Base-by-base conservation (phyloP, 2,888 invertebrate species). In the Prenolepis imparis region DNA sequence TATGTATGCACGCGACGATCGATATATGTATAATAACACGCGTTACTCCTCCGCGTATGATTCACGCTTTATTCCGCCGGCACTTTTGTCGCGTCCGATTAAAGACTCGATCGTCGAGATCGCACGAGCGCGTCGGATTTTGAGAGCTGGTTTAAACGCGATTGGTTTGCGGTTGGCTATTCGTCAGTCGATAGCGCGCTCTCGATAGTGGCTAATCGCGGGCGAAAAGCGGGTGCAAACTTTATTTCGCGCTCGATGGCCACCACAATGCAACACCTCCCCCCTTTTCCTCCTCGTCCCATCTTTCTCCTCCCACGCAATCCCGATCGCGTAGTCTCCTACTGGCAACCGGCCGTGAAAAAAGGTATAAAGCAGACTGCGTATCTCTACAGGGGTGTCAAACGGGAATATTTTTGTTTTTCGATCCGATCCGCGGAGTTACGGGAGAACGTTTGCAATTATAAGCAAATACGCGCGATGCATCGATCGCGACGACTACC, bases 191-290 rank as follows among this genome's bases (percentile, higher is more conserved):
- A 70, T 80, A n/a, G n/a, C 77, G 59, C 82, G 87, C 82, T 74
- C 78, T 59, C 83, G 74, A 77, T 82, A 83, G 74, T 72, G 67
- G 77, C 84, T 89, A 88, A 87, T 88, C 83, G 83, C 84, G 70
- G 59, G 48, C 48, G 78, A 77, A 75, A 82, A 74, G 24, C 82
- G 83, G 77, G 82, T 87, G 85, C 82, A 88, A 88, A 89, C 88
- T 87, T 89, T 88, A 89, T 89, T 87, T 89, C 83, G 82, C 82
- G 82, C 83, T 82, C 85, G 32, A 67, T 73, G 64, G 66, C 80
- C 84, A 82, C 72, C 77, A 78, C 55, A 52, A 64, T 74, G 73
- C 67, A 67, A 48, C 48, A n/a, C 48, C 48, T 44, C 44, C 48
- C 15, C 15, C 48, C 24, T 44, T n/a, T 61, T 61, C 28, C 24